These are phyloP conservation scores for Willowsia nigromaculata DNA, from an alignment of 2,888 invertebrate species.

Conservation along the genomic window DNA sequence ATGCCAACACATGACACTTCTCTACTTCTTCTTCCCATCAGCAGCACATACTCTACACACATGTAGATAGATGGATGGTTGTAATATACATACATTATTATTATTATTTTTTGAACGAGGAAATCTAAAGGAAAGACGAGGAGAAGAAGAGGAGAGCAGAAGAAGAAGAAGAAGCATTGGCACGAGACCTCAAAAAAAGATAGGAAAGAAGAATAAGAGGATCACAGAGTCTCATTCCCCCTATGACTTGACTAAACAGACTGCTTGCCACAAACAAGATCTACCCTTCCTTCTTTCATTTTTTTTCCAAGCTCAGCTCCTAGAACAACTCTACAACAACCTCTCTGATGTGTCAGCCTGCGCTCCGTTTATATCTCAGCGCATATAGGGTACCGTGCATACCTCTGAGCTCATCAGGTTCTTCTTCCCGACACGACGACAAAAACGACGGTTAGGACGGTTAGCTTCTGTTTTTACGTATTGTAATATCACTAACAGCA, in stretches of 20 bases:
- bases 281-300: conserved; percentile 35
- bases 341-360: not conserved
- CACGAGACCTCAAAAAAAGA: conserved; percentile 60
- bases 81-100: not conserved
- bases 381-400: conserved; percentile 26
- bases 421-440: conserved; percentile 60
- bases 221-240: conserved; percentile 43
- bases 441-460: conserved; percentile 68
- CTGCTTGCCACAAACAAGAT: conserved; percentile 30
- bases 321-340: too few relatives aligned
- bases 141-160: too few relatives aligned
- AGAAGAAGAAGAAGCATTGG: conserved; percentile 36
- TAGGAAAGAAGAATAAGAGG: not conserved
- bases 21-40: conserved; percentile 76
- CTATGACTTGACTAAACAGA: conserved; percentile 40
- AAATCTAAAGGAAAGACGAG: not conserved
- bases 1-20: conserved; percentile 78
- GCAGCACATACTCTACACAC: conserved; percentile 58
- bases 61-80: conserved; percentile 30
- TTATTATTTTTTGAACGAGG: conserved; percentile 15
- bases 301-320: conserved; percentile 13
- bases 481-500: not conserved
- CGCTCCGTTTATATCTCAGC: conserved; percentile 1
- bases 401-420: conserved; percentile 71
- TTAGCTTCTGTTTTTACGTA: conserved; percentile 67